Evolutionary conservation across 2,888 invertebrate genomes (phyloP), one percentile per base, ranked within the genome.

Genomic region (Bursaphelenchus okinawaensis): DNA sequence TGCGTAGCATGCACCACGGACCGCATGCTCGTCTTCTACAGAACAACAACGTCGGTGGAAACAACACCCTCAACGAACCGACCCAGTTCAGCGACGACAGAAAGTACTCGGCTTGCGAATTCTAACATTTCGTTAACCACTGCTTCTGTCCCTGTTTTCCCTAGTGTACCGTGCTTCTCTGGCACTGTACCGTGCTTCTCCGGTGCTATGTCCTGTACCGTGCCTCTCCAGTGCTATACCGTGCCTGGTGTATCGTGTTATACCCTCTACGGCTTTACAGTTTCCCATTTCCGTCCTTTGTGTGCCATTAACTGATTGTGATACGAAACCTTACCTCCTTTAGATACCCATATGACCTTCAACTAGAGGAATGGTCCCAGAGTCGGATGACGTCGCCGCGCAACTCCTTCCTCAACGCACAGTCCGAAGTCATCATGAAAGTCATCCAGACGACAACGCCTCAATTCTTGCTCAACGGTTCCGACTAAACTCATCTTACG

Each of bases 61-160:
- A 16, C 12, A 23, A 24, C 56, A 56, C 56, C 20, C 26, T 24
- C 29, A 24, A 56, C 56, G 64, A 64, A 28, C 63, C 52, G 20
- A 64, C 61, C n/a, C 64, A 64, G 63, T 54, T 64, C 29, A 64
- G 64, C 58, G 64, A 64, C 28, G 64, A 64, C 20, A 28, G 64
- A 40, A 64, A 63, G 64, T 52, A 60, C 19, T 51, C 51, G 7
- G 60, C 50, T 40, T 55, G 19, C 52, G 60, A 60, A 22, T 55
- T 62, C 55, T 62, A 20, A 24, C 16, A 59, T 7, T 62, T 26
- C 56, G 27, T 12, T 24, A 23, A 23, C 52, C 12, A 52, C 20
- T 12, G 9, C 2, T 52, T 4, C 24, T 19, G 1, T 22, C 4
- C 52, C 12, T 22, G 24, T 22, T 19, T 12, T 20, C 24, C 52